Evolutionary conservation across 2,888 invertebrate genomes (phyloP), one percentile per base, ranked within the genome.

Genomic region (Dusona sp.): DNA sequence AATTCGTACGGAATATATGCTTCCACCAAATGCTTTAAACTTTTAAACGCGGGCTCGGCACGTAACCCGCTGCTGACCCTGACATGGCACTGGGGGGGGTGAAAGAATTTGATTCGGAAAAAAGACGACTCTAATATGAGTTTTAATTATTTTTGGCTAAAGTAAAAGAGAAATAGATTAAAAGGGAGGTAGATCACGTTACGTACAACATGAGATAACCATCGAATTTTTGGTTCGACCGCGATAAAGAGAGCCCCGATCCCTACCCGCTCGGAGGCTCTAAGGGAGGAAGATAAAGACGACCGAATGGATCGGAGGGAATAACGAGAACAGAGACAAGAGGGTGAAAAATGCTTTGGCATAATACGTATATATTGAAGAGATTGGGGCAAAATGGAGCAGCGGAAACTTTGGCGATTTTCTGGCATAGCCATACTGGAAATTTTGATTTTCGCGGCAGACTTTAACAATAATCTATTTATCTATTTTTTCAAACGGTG

Each of bases 171-270:
- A 48, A 74, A 57, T 36, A 36, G 68, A 57, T 25, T 36, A 70
- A 45, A 61, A 36, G 61, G 45, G 83, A 64, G 77, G 36, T 25
- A 22, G 74, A 42, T 38, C 38, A 38, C 38, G 7, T 7, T 38
- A 38, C 8, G 9, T 8, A 38, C 38, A 38, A 38, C 38, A 9
- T 38, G 54, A 84, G 90, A 88, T 88, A 91, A 90, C 89, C 89
- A 88, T 88, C 90, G 89, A 90, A 90, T 89, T 92, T 92, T 91
- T 92, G 88, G 91, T 90, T 90, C 88, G 90, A 90, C 90, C 90
- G 80, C 38, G 92, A 92, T 92, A 92, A 92, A 92, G 72, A 75
- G 72, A n/a, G n/a, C n/a, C n/a, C n/a, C n/a, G n/a, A n/a, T n/a
- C 75, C 89, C 89, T 88, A n/a, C n/a, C n/a, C n/a, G n/a, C n/a